Evolutionary conservation across 2,888 invertebrate species (phyloP), one percentile per base, ranked within the genome.

Genomic region (Leptinotarsa juncta): DNA sequence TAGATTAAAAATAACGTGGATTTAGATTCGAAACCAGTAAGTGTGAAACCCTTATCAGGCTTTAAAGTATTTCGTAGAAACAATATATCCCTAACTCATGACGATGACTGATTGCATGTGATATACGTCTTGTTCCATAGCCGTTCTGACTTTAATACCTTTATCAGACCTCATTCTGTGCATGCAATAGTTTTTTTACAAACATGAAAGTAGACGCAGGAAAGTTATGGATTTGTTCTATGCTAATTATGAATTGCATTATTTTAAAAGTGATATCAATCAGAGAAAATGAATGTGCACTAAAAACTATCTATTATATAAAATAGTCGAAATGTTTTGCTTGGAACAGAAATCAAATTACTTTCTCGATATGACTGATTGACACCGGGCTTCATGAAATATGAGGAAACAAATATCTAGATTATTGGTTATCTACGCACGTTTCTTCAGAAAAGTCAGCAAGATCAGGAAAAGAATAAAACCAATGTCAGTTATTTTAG

Each of bases 121-220:
- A 68, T 68, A 68, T 68, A 68, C 68, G 68, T 68, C 68, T 68
- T 68, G 68, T 68, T 68, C 18, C 55, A 68, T 68, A 55, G 53
- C 55, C 68, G 16, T 67, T 26, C n/a, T 26, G 67, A 67, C 67
- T 14, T 53, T 68, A 55, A 68, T 68, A 68, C 68, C 57, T 68
- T 68, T 50, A 68, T 50, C 68, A 14, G 18, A 32, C 26, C 42
- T 26, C 20, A 57, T n/a, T 55, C 53, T 55, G 15, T 68, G 26
- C 68, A 68, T 68, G 68, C 68, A 57, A 68, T 50, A 26, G 50
- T 57, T 50, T 53, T 67, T 68, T 55, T 4, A 68, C 16, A n/a
- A 26, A 53, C 18, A 42, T 15, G 53, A 4, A 18, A 26, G 26
- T 32, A 20, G 3, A 26, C 26, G 51, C 23, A 14, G 1, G 50